Conservation (phyloP, 2,797 vertebrate species). For the Acomys russatus region DNA sequence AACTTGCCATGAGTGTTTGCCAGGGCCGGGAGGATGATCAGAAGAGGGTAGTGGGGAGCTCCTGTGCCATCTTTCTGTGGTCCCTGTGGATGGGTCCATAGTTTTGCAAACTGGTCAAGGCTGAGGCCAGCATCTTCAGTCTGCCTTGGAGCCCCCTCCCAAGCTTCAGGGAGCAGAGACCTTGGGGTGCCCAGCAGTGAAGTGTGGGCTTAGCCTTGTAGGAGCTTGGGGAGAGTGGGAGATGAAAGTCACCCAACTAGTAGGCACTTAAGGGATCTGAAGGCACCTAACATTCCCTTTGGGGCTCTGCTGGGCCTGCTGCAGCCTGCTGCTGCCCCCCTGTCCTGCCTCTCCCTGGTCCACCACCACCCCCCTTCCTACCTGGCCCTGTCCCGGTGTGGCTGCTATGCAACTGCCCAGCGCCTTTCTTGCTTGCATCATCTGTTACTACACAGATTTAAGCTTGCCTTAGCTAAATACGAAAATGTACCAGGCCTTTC, state of each 20-base stretch:
- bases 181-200: constrained; percentile 92
- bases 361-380: no score
- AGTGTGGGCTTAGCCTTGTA: background rate
- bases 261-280: background rate
- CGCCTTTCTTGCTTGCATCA: background rate
- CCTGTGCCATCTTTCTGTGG: background rate
- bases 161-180: constrained; percentile 91
- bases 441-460: background rate
- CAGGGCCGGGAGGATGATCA: background rate
- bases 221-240: background rate
- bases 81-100: background rate
- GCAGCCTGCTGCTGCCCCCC: no score
- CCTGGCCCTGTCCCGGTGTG: no score
- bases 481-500: background rate
- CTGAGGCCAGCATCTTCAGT: background rate
- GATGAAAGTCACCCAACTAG: background rate
- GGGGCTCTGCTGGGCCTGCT: background rate
- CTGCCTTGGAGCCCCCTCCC: constrained; percentile 91
- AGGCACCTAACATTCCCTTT: background rate
- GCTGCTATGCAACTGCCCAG: background rate
- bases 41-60: background rate
- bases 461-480: background rate
- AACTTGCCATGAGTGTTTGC: background rate
- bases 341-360: background rate
- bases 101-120: background rate